A percentile compares a stretch with the other conserved stretches of the same genome.
phyloP scores from a whole-genome alignment of 1,140 invertebrate genomes.

The Cotesia vestalis region DNA sequence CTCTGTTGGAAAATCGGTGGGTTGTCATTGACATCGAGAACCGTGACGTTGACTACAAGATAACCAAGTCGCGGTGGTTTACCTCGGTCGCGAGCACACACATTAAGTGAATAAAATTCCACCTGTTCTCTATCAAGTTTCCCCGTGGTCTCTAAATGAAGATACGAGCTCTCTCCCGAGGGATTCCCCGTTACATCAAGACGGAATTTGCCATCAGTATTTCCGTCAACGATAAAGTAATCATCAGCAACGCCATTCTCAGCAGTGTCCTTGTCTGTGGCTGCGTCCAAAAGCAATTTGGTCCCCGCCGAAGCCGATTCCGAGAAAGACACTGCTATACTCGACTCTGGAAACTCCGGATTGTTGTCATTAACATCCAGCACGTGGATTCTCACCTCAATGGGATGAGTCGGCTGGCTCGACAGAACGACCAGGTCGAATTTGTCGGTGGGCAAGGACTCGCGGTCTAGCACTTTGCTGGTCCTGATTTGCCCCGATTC shows the following conservation, averaged over 20 bases:
- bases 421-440: slow-evolving; percentile 91
- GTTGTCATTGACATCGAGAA: slow-evolving; percentile 95
- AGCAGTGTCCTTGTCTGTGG: slow-evolving; percentile 86
- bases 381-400: slow-evolving; percentile 88
- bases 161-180: slow-evolving; percentile 85
- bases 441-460: slow-evolving; percentile 77
- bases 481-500: slow-evolving; percentile 85
- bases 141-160: slow-evolving; percentile 90
- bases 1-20: slow-evolving; percentile 92
- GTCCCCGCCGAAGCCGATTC: slow-evolving; percentile 90
- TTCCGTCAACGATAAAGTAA: slow-evolving; percentile 88
- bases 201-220: slow-evolving; percentile 86
- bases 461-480: slow-evolving; percentile 81
- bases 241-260: slow-evolving; percentile 86
- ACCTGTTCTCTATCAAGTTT: slow-evolving; percentile 88
- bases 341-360: slow-evolving; percentile 88
- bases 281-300: slow-evolving; percentile 84
- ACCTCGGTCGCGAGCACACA: slow-evolving; percentile 89
- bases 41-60: slow-evolving; percentile 88
- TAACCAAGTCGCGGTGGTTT: slow-evolving; percentile 82
- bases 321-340: slow-evolving; percentile 85
- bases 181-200: slow-evolving; percentile 88
- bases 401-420: slow-evolving; percentile 91
- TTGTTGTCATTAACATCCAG: slow-evolving; percentile 90
- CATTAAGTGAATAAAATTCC: slow-evolving; percentile 85